Evolutionary conservation across 2,797 vertebrate species (phyloP).

Genomic region (Sebastes taczanowskii): DNA sequence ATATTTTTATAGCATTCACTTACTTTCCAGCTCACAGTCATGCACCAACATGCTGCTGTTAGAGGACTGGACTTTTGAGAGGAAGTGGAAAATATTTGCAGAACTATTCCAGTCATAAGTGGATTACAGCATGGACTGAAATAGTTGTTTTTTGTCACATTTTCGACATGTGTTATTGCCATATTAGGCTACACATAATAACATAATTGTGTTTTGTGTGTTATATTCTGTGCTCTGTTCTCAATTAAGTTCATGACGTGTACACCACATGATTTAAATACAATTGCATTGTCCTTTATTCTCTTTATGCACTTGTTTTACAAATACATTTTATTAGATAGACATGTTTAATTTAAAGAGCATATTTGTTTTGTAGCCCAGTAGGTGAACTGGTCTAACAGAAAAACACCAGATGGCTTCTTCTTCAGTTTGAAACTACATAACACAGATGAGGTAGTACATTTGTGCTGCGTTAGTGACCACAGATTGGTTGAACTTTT

Average conservation of each 20-base stretch:
- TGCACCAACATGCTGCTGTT: background rate
- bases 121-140: constrained; percentile 38
- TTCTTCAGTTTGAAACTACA: background rate
- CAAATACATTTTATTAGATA: constrained; percentile 21
- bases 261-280: constrained; percentile 30
- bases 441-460: background rate
- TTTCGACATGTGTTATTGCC: constrained; percentile 18
- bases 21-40: constrained; percentile 10
- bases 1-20: background rate
- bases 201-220: constrained; percentile 8
- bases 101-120: constrained; percentile 48
- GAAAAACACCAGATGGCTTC: constrained; percentile 21
- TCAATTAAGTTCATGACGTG: constrained; percentile 39
- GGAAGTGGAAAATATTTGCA: constrained; percentile 60
- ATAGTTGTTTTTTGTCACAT: constrained; percentile 33
- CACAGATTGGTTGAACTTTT: constrained; percentile 9
- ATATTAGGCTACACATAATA: constrained; percentile 16
- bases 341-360: constrained; percentile 6
- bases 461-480: background rate
- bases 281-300: constrained; percentile 13
- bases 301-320: constrained; percentile 22
- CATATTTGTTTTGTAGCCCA: background rate
- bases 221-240: constrained; percentile 20
- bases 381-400: constrained; percentile 43
- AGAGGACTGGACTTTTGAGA: constrained; percentile 23